phyloP scores from a whole-genome alignment of 2,113 vertebrate species.

The Microtus pennsylvanicus region DNA sequence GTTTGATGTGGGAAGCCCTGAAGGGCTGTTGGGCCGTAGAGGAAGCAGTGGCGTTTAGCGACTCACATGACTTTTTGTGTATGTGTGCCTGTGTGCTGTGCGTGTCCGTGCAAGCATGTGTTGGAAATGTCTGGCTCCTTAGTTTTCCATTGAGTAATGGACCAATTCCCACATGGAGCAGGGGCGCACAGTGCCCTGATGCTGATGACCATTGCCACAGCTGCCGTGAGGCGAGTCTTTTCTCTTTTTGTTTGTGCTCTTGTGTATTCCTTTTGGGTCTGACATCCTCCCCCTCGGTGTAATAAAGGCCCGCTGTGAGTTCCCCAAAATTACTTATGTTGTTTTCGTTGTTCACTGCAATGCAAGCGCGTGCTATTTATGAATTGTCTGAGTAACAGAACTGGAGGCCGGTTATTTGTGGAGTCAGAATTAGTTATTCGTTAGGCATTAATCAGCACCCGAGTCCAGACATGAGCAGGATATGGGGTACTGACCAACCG shows the following conservation, averaged over 20 bases:
- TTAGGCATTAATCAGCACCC: background rate
- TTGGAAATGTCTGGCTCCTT: background rate
- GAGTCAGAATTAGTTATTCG: constrained; percentile 26
- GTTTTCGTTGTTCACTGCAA: background rate
- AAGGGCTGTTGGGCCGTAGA: background rate
- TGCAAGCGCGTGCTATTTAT: constrained; percentile 15
- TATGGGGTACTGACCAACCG: background rate
- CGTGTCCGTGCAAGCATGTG: background rate
- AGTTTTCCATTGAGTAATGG: constrained; percentile 23
- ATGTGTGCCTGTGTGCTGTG: background rate
- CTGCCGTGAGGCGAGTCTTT: background rate
- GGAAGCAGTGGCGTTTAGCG: background rate
- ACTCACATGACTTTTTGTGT: background rate
- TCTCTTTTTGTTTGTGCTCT: background rate
- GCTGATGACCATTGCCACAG: background rate
- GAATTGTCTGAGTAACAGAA: constrained; percentile 47
- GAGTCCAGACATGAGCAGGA: fast-evolving
- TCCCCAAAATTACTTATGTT: constrained; percentile 15
- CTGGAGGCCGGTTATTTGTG: background rate
- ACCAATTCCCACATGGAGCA: background rate
- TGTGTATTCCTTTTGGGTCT: background rate
- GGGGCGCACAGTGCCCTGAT: background rate
- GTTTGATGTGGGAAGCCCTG: background rate
- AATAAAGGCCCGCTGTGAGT: background rate
- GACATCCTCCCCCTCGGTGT: background rate